These are phyloP conservation scores for Cephus sareptanus DNA, from an alignment of 2,888 invertebrate genomes.

Conservation along the genomic window DNA sequence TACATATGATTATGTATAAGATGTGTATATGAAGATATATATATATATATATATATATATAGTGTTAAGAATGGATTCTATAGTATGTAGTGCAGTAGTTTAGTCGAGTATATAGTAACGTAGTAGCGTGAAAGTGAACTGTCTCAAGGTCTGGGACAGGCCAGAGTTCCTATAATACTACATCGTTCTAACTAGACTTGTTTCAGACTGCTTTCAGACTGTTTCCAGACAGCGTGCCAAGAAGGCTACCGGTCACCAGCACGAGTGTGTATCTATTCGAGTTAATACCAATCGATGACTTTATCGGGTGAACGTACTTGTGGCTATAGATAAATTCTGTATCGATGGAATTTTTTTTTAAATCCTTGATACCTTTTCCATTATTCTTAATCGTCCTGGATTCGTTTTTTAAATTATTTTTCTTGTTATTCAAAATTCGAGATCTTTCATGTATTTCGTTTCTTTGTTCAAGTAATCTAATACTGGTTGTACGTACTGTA, in stretches of 20 bases:
- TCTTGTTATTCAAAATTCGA: not conserved
- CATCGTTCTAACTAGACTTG: not conserved
- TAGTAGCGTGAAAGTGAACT: constrained; percentile 33
- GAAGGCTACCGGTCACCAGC: not conserved
- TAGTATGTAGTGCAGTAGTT: not conserved
- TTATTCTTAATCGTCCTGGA: not conserved
- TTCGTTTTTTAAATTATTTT: not conserved
- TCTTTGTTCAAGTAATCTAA: not conserved
- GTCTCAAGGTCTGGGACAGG: constrained; percentile 35
- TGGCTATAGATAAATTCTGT: not conserved
- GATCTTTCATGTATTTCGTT: not conserved
- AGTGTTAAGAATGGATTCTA: too few species aligned
- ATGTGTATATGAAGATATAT: too few species aligned
- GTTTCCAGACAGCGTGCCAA: not conserved
- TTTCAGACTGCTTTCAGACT: not conserved
- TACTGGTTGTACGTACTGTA: not conserved
- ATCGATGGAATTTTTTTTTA: not conserved
- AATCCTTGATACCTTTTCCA: not conserved
- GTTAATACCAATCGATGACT: not conserved
- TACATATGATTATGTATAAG: not conserved
- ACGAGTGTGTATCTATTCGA: not conserved
- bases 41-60: too few species aligned
- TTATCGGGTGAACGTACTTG: not conserved
- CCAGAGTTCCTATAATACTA: not conserved
- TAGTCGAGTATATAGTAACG: not conserved